phyloP scores from a whole-genome alignment of 2,113 vertebrate species.

The Carlito syrichta region DNA sequence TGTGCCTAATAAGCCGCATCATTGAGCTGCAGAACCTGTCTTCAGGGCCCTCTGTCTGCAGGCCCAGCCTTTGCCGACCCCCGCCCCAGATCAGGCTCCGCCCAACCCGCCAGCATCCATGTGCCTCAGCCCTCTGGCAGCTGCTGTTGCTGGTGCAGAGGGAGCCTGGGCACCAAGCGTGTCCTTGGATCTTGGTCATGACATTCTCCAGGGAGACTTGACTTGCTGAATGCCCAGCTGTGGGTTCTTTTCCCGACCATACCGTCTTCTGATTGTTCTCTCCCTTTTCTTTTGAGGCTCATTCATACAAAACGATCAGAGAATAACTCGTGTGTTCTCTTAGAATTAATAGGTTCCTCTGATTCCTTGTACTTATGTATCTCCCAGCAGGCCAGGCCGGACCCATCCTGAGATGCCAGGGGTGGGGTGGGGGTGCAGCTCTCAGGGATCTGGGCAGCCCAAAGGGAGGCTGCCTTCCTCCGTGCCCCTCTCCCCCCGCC shows the following conservation, averaged over 20 bases:
- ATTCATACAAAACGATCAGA: conserved; percentile 52
- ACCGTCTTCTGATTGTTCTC: conserved; percentile 50
- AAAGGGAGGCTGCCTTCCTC: too few species aligned
- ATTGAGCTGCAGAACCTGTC: neutral
- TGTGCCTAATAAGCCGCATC: neutral
- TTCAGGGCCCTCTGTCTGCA: neutral
- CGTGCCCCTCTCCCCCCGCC: rapidly evolving
- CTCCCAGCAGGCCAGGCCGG: neutral
- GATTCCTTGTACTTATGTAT: neutral
- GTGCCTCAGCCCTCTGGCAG: neutral
- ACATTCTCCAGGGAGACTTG: conserved; percentile 42
- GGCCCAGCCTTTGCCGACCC: neutral
- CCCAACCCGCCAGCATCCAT: neutral
- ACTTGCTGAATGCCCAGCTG: conserved; percentile 15
- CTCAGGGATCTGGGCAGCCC: neutral
- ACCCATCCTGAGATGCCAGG: neutral
- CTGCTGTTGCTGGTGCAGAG: neutral
- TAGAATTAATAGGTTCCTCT: conserved; percentile 58
- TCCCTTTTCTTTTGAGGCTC: conserved; percentile 61
- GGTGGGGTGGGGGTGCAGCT: neutral
- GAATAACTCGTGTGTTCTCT: conserved; percentile 37
- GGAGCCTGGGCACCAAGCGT: too few species aligned
- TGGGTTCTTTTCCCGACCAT: conserved; percentile 18
- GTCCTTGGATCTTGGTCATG: neutral
- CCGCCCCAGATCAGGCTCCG: neutral